These are phyloP conservation scores for Chrysomallon squamiferum DNA, from an alignment of 1,140 invertebrate species.

Conservation along the genomic window DNA sequence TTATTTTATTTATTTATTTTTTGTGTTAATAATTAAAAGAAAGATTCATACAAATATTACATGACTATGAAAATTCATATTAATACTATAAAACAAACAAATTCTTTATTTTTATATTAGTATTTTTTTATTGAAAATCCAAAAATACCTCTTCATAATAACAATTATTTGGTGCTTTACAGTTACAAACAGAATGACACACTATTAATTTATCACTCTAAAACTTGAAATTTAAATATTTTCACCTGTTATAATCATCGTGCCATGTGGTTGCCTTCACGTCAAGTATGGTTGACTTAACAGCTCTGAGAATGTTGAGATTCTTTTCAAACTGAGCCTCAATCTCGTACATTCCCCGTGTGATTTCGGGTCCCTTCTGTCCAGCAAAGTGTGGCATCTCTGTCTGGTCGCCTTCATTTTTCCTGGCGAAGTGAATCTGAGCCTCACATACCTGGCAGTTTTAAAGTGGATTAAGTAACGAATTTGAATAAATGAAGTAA, in stretches of 20 bases:
- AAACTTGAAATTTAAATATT: too few relatives aligned
- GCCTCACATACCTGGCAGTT: slow-evolving; percentile 72
- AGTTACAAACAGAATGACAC: too few relatives aligned
- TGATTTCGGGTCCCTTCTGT: slow-evolving; percentile 72
- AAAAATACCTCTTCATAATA: too few relatives aligned
- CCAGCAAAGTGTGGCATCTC: slow-evolving; percentile 64
- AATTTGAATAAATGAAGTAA: not conserved
- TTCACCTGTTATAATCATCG: slow-evolving; percentile 73
- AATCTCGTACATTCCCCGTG: slow-evolving; percentile 74
- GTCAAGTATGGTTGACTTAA: slow-evolving; percentile 74
- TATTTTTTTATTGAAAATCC: too few relatives aligned
- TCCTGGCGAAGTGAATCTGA: slow-evolving; percentile 65
- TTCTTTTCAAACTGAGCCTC: slow-evolving; percentile 77
- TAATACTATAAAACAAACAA: too few relatives aligned
- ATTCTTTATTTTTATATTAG: too few relatives aligned
- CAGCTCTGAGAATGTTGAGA: slow-evolving; percentile 69
- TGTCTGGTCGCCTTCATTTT: slow-evolving; percentile 59
- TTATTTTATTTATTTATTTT: too few relatives aligned
- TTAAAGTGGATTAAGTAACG: not conserved
- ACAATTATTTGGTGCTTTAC: too few relatives aligned
- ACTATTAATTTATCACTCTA: too few relatives aligned
- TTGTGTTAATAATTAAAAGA: too few relatives aligned
- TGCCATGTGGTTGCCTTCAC: slow-evolving; percentile 76
- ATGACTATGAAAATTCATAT: too few relatives aligned
- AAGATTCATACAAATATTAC: too few relatives aligned